Conservation (phyloP, 1,140 invertebrate species). For the Formica selysi region DNA sequence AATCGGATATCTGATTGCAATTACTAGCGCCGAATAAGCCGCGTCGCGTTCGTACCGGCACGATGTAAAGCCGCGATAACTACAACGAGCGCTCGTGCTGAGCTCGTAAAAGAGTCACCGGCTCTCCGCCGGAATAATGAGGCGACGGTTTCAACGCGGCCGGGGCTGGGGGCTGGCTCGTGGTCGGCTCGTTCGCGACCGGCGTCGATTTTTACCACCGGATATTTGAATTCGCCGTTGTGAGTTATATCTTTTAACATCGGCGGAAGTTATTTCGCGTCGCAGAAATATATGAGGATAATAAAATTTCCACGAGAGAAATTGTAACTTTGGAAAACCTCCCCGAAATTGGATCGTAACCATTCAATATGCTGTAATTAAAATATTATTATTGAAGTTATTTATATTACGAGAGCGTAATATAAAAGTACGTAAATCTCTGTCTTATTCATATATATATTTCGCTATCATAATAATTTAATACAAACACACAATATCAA, state of each 20-base stretch:
- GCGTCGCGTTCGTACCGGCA: constrained; percentile 17
- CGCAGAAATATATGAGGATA: constrained; percentile 17
- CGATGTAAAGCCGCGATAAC: constrained; percentile 58
- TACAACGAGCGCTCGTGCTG: constrained; percentile 3
- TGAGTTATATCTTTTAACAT: constrained; percentile 32
- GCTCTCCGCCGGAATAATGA: constrained; percentile 56
- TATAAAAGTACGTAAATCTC: background rate
- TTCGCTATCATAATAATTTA: background rate
- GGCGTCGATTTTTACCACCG: constrained; percentile 44
- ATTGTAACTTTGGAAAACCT: background rate
- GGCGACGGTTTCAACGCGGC: constrained; percentile 54
- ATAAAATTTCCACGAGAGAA: constrained; percentile 38
- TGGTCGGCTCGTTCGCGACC: constrained; percentile 5
- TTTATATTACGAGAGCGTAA: background rate
- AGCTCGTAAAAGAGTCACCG: constrained; percentile 54
- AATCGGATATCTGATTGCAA: constrained; percentile 67
- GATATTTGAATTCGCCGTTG: constrained; percentile 53
- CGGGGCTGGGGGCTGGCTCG: too few relatives aligned
- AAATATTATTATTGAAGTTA: background rate
- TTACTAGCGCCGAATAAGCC: constrained; percentile 51
- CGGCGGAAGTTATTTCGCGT: constrained; percentile 49
- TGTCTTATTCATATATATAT: background rate
- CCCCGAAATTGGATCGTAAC: constrained; percentile 32
- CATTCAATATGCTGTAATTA: background rate
- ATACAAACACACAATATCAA: background rate